Evolutionary conservation across 2,113 vertebrate species (phyloP), one percentile per base, ranked within the genome.

Genomic region (Edolisoma coerulescens): DNA sequence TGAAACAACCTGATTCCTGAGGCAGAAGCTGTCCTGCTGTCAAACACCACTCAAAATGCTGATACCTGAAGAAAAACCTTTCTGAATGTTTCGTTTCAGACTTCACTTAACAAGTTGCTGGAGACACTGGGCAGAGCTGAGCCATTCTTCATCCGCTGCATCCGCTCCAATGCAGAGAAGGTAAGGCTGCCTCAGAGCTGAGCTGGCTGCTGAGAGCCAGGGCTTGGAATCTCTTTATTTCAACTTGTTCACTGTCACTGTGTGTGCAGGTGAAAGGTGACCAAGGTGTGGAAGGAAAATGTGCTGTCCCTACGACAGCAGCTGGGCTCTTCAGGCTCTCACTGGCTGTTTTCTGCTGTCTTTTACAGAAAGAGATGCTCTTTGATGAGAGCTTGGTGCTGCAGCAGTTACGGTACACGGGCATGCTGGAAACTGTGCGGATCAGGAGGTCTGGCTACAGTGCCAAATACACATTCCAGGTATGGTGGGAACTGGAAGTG

Each of bases 81-180:
- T 76, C 6, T 60, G 18, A n/a, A 53, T 71, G 16, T 88, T 32
- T 95, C 20, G 7, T 92, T 96, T 50, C 95, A 99, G 99, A 97
- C 99, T 6, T 99, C 99, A 32, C 98, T 99, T 11, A 99, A 98
- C 95, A 99, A 99, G 95, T 98, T 99, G 42, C 69, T 99, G 95
- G 99, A 99, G 97, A 99, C 99, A 0, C 97, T 99, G 94, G 98
- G 99, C 26, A 98, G 97, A 96, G 99, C 99, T 2, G 99, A 99
- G 87, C 99, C 99, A 1, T 99, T 99, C 97, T 99, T 99, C 96
- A 99, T 99, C 90, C 98, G 99, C 41, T 99, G 99, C 88, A 99
- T 99, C 89, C 99, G 99, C 89, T 99, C 99, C 91, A 99, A 99
- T 3, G 98, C 99, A 2, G 98, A 99, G 94, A 99, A 99, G 99